Evolutionary conservation across 2,113 vertebrate genomes (phyloP).

Genomic region (Morone saxatilis): DNA sequence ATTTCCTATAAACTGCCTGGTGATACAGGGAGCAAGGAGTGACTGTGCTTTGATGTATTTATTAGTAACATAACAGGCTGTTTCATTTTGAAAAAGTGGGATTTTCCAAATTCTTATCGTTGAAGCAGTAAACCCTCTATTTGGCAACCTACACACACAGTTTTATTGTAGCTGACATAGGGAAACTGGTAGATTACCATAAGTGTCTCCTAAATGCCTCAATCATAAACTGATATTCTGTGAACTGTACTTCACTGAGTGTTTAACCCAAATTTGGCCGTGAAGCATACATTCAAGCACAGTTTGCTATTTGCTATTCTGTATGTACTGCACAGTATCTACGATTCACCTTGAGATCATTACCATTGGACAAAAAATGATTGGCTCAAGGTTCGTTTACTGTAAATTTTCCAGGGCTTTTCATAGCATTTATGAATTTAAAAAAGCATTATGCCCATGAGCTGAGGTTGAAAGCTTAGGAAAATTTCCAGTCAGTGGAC

Average conservation of each 20-base stretch:
- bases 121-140: not conserved
- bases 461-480: not conserved
- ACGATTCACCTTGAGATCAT: not conserved
- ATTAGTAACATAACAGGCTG: not conserved
- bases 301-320: not conserved
- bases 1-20: constrained; percentile 74
- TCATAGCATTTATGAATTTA: not conserved
- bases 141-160: not conserved
- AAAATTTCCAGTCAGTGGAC: not conserved
- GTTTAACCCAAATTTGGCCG: not conserved
- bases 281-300: not conserved
- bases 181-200: not conserved
- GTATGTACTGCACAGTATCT: not conserved
- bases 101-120: not conserved
- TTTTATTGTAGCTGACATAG: not conserved
- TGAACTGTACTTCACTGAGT: not conserved
- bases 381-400: not conserved
- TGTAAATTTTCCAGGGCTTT: not conserved
- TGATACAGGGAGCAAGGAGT: constrained; percentile 50
- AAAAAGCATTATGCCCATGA: not conserved
- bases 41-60: constrained; percentile 46
- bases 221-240: not conserved
- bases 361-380: not conserved
- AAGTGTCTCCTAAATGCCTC: not conserved
- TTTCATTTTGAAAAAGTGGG: not conserved